These are phyloP conservation scores for Crypturellus tataupa DNA, from an alignment of 2,797 vertebrate species.

Conservation along the genomic window DNA sequence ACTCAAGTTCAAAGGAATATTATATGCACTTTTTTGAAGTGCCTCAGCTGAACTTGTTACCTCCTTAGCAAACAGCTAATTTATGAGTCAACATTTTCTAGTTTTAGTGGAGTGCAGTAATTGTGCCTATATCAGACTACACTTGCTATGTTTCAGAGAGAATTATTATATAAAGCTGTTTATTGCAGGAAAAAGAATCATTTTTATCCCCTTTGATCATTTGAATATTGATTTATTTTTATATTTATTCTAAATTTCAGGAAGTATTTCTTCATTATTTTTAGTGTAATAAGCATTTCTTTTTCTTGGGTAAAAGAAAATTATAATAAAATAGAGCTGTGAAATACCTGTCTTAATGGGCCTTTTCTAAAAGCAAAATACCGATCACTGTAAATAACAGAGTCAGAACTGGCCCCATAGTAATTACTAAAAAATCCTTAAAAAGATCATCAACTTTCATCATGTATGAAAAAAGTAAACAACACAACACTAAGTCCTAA, in stretches of 20 bases:
- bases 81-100: neutral
- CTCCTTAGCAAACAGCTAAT: neutral
- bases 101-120: neutral
- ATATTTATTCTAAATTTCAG: neutral
- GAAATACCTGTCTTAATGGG: neutral
- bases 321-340: neutral
- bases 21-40: neutral
- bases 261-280: neutral
- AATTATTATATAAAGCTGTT: neutral
- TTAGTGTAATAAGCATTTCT: neutral
- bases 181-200: neutral
- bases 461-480: neutral
- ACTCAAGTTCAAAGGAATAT: neutral
- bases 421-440: neutral
- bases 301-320: neutral
- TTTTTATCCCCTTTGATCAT: neutral
- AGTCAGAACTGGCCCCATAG: neutral
- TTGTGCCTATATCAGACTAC: neutral
- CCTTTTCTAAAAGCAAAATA: neutral
- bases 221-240: neutral
- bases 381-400: neutral
- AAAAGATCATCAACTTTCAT: neutral
- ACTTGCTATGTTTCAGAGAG: neutral
- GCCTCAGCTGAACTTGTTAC: neutral
- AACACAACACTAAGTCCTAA: no score